Evolutionary conservation across 2,113 vertebrate species (phyloP), one percentile per base, ranked within the genome.

Genomic region (Saccopteryx bilineata): DNA sequence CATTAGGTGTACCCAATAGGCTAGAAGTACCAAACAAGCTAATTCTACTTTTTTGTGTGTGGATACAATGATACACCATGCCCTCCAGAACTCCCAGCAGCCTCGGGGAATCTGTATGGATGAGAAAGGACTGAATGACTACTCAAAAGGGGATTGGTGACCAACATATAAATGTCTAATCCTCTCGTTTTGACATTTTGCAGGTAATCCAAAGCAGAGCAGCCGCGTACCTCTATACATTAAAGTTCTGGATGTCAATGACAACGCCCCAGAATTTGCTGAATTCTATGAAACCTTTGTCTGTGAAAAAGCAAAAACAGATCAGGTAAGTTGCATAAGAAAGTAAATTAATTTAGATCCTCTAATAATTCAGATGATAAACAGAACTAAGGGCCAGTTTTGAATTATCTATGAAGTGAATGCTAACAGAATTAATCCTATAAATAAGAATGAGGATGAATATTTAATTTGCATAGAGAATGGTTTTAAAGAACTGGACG

Each of bases 221-320:
- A 99, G 99, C 95, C 98, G 99, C 0, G 99, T 99, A 52, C 99
- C 99, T 5, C 99, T 99, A 3, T 99, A 99, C 97, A 98, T 99
- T 98, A 98, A 99, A 97, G 98, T 99, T 93, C 98, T 99, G 96
- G 99, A 99, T 87, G 98, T 99, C 98, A 99, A 99, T 92, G 99
- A 99, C 98, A 99, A 99, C 0, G 99, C 99, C 52, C 99, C 99
- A 0, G 99, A 99, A 54, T 99, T 99, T 91, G 98, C 99, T 97
- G 98, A 99, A 97, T 98, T 99, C 97, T 99, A 99, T 0, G 99
- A 99, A 98, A 99, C 99, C 6, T 99, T 99, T 65, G 99, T 99
- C 98, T 99, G 99, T 94, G 99, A 99, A 98, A 99, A 99, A 60
- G 99, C 99, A 48, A 99, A 99, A 95, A 99, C 99, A 87, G 99